Percentiles rank a stretch among this genome's conserved stretches.
Conservation (phyloP, 2,113 vertebrate species). For the Dinomys branickii region DNA sequence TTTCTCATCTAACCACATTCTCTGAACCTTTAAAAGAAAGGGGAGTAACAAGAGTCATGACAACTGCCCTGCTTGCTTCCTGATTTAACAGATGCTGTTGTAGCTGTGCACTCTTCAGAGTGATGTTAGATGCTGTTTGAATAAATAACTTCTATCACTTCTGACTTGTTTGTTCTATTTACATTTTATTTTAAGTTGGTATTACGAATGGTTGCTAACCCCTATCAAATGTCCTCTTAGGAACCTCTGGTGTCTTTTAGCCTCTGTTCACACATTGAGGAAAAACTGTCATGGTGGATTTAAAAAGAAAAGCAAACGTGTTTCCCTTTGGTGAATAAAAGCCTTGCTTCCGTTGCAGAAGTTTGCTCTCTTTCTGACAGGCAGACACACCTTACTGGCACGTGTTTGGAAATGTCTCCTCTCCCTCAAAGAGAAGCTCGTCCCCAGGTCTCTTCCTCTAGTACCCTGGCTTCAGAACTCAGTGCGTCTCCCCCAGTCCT, state of each 20-base stretch:
- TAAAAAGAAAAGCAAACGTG: neutral
- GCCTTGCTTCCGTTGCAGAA: neutral
- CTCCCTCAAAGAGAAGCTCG: neutral
- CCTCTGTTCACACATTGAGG: neutral
- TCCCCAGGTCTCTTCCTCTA: neutral
- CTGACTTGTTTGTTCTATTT: neutral
- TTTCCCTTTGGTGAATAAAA: neutral
- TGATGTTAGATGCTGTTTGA: neutral
- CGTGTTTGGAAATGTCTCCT: neutral
- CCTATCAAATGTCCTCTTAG: neutral
- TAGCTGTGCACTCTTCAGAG: neutral
- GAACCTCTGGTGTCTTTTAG: neutral
- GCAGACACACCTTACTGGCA: too few relatives aligned
- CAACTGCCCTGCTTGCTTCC: neutral
- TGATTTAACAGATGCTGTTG: neutral
- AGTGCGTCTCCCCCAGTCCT: accelerated
- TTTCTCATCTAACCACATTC: neutral
- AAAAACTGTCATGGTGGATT: neutral
- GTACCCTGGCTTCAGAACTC: neutral
- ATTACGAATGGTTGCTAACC: neutral
- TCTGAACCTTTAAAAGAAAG: neutral
- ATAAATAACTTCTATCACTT: neutral
- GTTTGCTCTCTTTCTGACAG: neutral
- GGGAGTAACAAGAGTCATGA: too few relatives aligned
- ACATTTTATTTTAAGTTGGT: neutral